phyloP scores from a whole-genome alignment of 2,888 invertebrate genomes.

The Caenorhabditis sp. region DNA sequence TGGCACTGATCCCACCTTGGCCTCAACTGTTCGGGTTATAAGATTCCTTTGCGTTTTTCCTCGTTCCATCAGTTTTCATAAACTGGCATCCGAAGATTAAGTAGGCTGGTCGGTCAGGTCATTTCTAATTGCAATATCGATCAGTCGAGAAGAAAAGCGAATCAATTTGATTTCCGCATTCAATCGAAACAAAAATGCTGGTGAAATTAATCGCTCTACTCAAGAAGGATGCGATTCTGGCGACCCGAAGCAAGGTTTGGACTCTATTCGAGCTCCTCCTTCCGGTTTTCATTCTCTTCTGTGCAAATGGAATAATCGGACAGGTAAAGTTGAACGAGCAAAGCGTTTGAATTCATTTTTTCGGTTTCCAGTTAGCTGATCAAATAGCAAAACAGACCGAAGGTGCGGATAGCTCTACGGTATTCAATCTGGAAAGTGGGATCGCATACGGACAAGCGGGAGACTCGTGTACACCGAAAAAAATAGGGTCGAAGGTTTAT shows the following conservation, averaged over 20 bases:
- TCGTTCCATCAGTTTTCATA: too few relatives aligned
- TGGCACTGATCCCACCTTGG: too few relatives aligned
- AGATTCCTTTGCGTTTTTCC: too few relatives aligned
- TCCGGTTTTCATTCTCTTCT: slow-evolving; percentile 19
- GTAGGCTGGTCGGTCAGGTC: background rate
- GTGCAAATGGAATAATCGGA: slow-evolving; percentile 17
- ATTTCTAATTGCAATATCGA: background rate
- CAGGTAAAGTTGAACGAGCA: background rate
- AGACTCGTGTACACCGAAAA: background rate
- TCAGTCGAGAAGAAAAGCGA: background rate
- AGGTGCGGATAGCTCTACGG: background rate
- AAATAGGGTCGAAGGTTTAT: background rate
- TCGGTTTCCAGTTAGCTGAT: background rate
- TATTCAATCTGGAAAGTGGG: background rate
- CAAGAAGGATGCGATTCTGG: slow-evolving; percentile 37
- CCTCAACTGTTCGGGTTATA: too few relatives aligned
- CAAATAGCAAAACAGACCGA: background rate
- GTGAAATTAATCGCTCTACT: slow-evolving; percentile 32
- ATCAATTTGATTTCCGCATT: background rate
- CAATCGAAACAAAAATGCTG: slow-evolving; percentile 19
- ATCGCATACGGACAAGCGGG: background rate
- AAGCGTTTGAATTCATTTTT: background rate
- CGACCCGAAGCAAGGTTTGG: slow-evolving; percentile 31
- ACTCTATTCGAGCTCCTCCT: slow-evolving; percentile 26
- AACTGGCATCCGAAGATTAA: too few relatives aligned